These are phyloP conservation scores for Metridium senile DNA, from an alignment of 92 coral and sea anemone species.

Conservation along the genomic window DNA sequence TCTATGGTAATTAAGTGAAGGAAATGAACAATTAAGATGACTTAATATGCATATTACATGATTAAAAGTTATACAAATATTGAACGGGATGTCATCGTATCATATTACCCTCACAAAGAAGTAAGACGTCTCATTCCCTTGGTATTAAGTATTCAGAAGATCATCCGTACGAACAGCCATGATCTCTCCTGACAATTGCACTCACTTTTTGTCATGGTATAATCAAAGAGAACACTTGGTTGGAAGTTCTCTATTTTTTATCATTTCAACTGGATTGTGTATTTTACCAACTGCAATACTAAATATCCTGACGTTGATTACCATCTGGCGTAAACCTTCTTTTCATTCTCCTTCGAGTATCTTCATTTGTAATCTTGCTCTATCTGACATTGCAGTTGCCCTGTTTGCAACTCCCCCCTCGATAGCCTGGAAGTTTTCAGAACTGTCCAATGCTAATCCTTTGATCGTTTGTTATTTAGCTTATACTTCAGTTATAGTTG, in stretches of 20 bases:
- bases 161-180: background rate
- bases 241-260: background rate
- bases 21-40: too few species aligned
- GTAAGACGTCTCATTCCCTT: too few species aligned
- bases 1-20: too few species aligned
- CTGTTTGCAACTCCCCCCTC: background rate
- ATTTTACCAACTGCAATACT: background rate
- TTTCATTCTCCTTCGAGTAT: conserved; percentile 10
- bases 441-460: background rate
- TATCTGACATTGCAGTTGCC: conserved; percentile 12
- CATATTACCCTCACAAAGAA: too few species aligned
- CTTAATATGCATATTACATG: too few species aligned
- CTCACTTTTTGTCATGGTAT: background rate
- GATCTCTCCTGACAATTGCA: background rate
- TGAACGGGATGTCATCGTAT: too few species aligned
- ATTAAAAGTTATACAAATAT: too few species aligned
- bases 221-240: background rate
- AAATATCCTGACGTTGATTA: background rate
- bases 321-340: conserved; percentile 1
- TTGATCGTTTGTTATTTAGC: background rate
- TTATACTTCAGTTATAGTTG: background rate
- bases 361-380: conserved; percentile 7
- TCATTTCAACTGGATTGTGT: background rate
- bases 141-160: too few species aligned
- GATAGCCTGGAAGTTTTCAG: background rate